Evolutionary conservation across 2,888 invertebrate genomes (phyloP).

Genomic region (Heliconius ismenius): DNA sequence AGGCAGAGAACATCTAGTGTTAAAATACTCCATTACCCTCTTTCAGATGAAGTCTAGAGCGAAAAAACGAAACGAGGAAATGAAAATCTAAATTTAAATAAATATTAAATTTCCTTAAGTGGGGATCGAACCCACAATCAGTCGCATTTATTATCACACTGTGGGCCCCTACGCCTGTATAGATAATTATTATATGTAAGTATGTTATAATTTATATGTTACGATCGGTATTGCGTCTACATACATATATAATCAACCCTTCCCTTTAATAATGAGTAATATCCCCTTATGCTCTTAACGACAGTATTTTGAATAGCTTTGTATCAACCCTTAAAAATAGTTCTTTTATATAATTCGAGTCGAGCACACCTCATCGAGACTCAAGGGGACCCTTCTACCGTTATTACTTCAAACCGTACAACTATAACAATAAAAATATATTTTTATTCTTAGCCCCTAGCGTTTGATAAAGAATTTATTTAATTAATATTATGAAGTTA

Average conservation of each 20-base stretch:
- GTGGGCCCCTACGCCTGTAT: neutral
- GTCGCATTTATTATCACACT: neutral
- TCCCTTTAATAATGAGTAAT: neutral
- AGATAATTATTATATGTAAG: neutral
- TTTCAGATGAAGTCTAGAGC: too few species aligned
- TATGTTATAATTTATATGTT: conserved; percentile 19
- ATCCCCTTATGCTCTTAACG: conserved; percentile 17
- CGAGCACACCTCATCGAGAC: conserved; percentile 25
- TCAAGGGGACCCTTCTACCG: conserved; percentile 21
- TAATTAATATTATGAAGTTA: neutral
- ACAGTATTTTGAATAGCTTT: conserved; percentile 21
- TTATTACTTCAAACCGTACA: conserved; percentile 13
- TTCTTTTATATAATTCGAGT: conserved; percentile 24
- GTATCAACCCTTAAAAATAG: conserved; percentile 26
- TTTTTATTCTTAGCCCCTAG: conserved; percentile 2
- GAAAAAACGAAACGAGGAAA: too few species aligned
- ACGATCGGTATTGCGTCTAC: neutral
- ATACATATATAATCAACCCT: neutral
- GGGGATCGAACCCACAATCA: neutral
- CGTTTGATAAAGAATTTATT: conserved; percentile 4
- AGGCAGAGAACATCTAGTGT: neutral
- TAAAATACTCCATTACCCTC: neutral
- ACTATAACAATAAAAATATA: neutral
- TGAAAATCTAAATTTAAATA: neutral
- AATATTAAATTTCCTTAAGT: neutral